These are phyloP conservation scores for Anorthoa munda DNA, from an alignment of 2,888 invertebrate genomes.

Conservation along the genomic window DNA sequence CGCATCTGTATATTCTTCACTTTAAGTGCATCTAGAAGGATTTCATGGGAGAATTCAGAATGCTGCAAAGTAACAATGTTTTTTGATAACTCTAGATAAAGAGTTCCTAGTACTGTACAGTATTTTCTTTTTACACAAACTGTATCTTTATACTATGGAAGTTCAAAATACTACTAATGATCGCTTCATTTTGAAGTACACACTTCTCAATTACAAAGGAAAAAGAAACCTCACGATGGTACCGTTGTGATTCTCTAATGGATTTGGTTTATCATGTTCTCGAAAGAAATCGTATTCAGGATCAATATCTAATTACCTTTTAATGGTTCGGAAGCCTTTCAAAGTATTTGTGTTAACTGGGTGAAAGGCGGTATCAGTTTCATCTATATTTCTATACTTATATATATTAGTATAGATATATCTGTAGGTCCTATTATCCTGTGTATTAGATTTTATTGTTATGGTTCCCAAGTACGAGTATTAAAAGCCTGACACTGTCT, in stretches of 20 bases:
- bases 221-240: slow-evolving; percentile 14
- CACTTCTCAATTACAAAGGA: background rate
- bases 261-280: slow-evolving; percentile 34
- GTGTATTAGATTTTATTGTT: slow-evolving; percentile 14
- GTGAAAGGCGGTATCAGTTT: slow-evolving; percentile 34
- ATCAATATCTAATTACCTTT: slow-evolving; percentile 54
- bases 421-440: background rate
- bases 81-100: too few species aligned
- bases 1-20: background rate
- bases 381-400: background rate
- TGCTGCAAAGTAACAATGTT: too few species aligned
- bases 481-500: background rate
- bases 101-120: too few species aligned
- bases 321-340: slow-evolving; percentile 49
- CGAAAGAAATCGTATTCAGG: slow-evolving; percentile 14
- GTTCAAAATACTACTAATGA: background rate
- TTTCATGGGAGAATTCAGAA: background rate
- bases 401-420: background rate
- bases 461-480: background rate
- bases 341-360: slow-evolving; percentile 35
- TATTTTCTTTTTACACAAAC: too few species aligned
- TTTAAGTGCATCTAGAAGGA: background rate
- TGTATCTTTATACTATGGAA: too few species aligned
- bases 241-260: slow-evolving; percentile 28
- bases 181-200: background rate